A percentile compares a stretch with the other conserved stretches of the same genome.
phyloP scores from a whole-genome alignment of 2,888 invertebrate species.

The Brachypterus glaber region DNA sequence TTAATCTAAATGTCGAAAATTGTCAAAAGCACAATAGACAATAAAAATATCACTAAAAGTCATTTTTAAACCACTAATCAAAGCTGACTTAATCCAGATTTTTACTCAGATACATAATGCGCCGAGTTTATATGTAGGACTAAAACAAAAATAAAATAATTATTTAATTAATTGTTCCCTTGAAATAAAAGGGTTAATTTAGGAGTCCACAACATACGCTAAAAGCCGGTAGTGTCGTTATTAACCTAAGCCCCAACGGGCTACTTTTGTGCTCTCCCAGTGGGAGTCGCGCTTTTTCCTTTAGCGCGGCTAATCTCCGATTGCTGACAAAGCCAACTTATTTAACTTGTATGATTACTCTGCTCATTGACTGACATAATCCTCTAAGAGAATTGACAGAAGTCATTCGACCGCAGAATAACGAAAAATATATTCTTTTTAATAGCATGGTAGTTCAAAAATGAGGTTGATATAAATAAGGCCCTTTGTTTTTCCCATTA shows the following conservation, averaged over 20 bases:
- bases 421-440: not conserved
- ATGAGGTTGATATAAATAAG: too few species aligned
- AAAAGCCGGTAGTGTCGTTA: not conserved
- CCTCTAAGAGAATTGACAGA: constrained; percentile 29
- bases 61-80: too few species aligned
- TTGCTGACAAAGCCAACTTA: constrained; percentile 6
- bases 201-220: not conserved
- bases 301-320: not conserved
- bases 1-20: too few species aligned
- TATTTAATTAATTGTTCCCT: too few species aligned
- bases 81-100: too few species aligned
- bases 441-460: too few species aligned
- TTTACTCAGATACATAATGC: too few species aligned
- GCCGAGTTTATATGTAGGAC: too few species aligned
- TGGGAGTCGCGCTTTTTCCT: not conserved
- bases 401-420: constrained; percentile 27
- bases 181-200: not conserved
- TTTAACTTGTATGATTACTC: constrained; percentile 1
- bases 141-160: too few species aligned
- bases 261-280: not conserved
- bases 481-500: too few species aligned
- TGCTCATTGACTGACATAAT: constrained; percentile 26
- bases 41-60: too few species aligned
- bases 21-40: too few species aligned
- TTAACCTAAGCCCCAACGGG: not conserved